Conservation (phyloP, 2,888 invertebrate species). For the Epinotia ramella region DNA sequence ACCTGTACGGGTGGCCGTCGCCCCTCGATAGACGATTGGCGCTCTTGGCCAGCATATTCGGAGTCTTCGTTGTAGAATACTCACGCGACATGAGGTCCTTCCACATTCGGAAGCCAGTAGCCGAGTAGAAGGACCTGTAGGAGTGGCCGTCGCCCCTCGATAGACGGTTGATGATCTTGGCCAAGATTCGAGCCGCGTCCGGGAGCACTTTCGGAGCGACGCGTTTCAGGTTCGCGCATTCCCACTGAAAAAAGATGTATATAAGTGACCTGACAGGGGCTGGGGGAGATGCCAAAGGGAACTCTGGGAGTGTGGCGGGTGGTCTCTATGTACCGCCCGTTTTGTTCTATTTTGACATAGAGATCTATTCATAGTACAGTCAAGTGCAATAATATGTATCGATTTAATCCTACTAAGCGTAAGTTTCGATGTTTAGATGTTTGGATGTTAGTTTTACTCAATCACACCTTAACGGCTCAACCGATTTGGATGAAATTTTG, state of each 20-base stretch:
- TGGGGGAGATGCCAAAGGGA: too few relatives aligned
- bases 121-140: constrained; percentile 88
- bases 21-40: constrained; percentile 87
- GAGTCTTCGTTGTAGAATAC: constrained; percentile 72
- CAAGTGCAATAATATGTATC: too few relatives aligned
- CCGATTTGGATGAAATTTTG: too few relatives aligned
- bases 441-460: too few relatives aligned
- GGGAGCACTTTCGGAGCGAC: constrained; percentile 90
- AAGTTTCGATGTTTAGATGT: too few relatives aligned
- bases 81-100: constrained; percentile 96
- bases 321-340: too few relatives aligned
- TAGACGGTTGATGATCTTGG: constrained; percentile 89
- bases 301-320: too few relatives aligned
- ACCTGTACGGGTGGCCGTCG: constrained; percentile 88
- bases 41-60: constrained; percentile 90
- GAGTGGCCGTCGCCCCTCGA: constrained; percentile 87
- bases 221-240: constrained; percentile 91
- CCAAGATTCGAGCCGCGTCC: constrained; percentile 92
- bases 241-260: constrained; percentile 75
- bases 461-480: too few relatives aligned
- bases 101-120: constrained; percentile 90
- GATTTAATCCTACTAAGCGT: too few relatives aligned
- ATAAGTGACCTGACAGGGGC: not conserved
- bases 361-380: too few relatives aligned
- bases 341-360: too few relatives aligned